phyloP scores from a whole-genome alignment of 2,888 invertebrate species.

The Congeria kusceri region DNA sequence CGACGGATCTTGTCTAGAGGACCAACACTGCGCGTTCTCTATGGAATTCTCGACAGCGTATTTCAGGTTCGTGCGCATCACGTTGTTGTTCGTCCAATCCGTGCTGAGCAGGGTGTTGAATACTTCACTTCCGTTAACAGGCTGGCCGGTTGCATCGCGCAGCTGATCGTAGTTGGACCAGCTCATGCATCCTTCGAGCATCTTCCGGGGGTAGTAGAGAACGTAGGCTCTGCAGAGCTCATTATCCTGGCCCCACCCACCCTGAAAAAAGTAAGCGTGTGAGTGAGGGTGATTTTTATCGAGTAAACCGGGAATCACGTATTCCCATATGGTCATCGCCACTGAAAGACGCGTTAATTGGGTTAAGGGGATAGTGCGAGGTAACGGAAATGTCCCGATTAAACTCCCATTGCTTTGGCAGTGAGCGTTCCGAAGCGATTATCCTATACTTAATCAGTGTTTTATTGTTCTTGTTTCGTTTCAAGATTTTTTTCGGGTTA shows the following conservation, averaged over 20 bases:
- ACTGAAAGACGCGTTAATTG: too few relatives aligned
- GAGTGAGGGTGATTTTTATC: too few relatives aligned
- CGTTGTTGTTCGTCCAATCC: constrained; percentile 29
- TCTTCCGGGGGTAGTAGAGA: constrained; percentile 52
- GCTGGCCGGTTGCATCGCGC: neutral
- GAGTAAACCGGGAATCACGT: too few relatives aligned
- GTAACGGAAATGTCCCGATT: too few relatives aligned
- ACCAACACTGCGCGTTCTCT: constrained; percentile 50
- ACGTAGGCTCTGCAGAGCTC: constrained; percentile 56
- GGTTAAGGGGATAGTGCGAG: too few relatives aligned
- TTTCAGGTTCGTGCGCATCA: constrained; percentile 39
- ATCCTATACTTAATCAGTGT: too few relatives aligned
- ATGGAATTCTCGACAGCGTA: constrained; percentile 26
- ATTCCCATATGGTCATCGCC: too few relatives aligned
- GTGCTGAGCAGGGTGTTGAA: constrained; percentile 26
- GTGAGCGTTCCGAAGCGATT: too few relatives aligned
- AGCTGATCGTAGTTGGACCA: constrained; percentile 53
- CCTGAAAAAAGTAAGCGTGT: constrained; percentile 24
- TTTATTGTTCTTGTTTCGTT: too few relatives aligned
- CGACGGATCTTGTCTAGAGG: constrained; percentile 19
- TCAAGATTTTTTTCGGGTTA: too few relatives aligned
- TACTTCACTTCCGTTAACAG: constrained; percentile 23
- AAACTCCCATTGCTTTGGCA: too few relatives aligned
- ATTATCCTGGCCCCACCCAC: constrained; percentile 46
- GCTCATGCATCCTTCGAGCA: constrained; percentile 55